Conservation (phyloP, 2,797 vertebrate species). For the Thaleichthys pacificus region DNA sequence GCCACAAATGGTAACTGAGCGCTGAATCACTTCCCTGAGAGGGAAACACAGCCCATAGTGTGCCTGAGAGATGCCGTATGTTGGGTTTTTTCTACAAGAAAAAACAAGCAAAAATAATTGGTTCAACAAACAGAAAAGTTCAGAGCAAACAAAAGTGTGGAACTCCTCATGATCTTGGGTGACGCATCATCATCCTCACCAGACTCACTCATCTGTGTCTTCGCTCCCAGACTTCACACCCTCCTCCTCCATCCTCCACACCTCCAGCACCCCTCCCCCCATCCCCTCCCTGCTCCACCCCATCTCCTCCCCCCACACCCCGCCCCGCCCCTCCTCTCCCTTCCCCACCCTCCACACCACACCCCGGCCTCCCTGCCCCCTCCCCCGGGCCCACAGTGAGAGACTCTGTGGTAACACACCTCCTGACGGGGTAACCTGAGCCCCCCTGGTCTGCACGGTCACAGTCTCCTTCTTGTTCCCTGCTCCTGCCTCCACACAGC, state of each 20-base stretch:
- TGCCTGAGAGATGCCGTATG: too few relatives aligned
- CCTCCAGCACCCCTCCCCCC: conserved; percentile 8
- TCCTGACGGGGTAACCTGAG: conserved; percentile 60
- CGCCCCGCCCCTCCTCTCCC: neutral
- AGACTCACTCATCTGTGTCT: too few relatives aligned
- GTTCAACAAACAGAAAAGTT: too few relatives aligned
- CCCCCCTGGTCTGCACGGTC: conserved; percentile 51
- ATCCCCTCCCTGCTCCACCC: neutral
- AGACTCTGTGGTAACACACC: conserved; percentile 60
- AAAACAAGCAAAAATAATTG: too few relatives aligned
- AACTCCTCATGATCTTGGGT: too few relatives aligned
- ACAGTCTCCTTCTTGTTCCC: conserved; percentile 79
- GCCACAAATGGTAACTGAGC: neutral
- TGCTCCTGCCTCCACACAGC: conserved; percentile 52
- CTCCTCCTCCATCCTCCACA: conserved; percentile 8
- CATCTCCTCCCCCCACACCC: neutral
- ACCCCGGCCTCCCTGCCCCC: conserved; percentile 27
- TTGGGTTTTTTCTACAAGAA: too few relatives aligned
- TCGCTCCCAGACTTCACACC: conserved; percentile 2
- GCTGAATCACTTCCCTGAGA: neutral
- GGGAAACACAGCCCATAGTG: neutral
- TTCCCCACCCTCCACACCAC: conserved; percentile 8
- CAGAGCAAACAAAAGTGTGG: too few relatives aligned
- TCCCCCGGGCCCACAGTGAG: conserved; percentile 57
- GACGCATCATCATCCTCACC: too few relatives aligned